Evolutionary conservation across 2,797 vertebrate genomes (phyloP).

Genomic region (Hemibagrus guttatus): DNA sequence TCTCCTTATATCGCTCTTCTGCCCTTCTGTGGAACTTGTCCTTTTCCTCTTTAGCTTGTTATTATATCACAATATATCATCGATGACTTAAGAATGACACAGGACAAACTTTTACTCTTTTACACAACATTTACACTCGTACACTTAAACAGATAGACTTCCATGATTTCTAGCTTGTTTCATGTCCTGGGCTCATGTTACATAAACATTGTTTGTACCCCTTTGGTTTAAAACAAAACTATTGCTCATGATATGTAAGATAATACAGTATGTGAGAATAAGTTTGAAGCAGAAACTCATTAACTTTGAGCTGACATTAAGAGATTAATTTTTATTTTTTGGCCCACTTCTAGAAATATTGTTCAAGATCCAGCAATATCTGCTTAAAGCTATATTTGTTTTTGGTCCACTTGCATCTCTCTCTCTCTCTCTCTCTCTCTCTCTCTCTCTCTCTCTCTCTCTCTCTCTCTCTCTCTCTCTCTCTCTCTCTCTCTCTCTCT

Average conservation of each 20-base stretch:
- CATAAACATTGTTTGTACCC: not conserved
- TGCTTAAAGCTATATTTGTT: not conserved
- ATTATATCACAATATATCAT: not conserved
- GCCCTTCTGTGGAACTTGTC: not conserved
- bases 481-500: not conserved
- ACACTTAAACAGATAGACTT: not conserved
- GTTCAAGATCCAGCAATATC: conserved; percentile 13
- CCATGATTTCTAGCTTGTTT: not conserved
- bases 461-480: not conserved
- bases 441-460: not conserved
- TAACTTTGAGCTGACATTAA: not conserved
- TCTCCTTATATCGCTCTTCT: not conserved
- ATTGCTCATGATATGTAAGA: not conserved
- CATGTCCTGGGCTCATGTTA: not conserved
- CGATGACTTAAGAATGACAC: not conserved
- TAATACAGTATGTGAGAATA: not conserved
- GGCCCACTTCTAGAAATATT: conserved; percentile 36
- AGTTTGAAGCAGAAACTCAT: not conserved
- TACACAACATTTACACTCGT: no score
- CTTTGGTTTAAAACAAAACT: not conserved
- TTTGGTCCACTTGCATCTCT: not conserved
- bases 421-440: not conserved
- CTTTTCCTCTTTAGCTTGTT: no score
- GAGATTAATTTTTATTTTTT: not conserved
- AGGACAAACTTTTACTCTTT: not conserved